A percentile compares a stretch with the other conserved stretches of the same genome.
Evolutionary conservation across 1,140 invertebrate genomes (phyloP).

Genomic region (Cydia splendana): DNA sequence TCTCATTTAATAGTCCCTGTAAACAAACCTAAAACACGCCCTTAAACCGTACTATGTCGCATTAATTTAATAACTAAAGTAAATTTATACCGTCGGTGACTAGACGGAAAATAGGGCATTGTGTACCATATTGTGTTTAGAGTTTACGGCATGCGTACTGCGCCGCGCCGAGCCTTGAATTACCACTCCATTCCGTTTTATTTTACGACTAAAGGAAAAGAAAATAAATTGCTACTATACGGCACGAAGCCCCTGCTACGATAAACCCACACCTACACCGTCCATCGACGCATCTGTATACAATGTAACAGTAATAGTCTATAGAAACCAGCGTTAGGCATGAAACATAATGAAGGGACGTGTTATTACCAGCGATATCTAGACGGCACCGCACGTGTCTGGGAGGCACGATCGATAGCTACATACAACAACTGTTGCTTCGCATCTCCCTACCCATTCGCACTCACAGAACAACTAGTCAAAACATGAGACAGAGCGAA

Average conservation of each 20-base stretch:
- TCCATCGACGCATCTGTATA: slow-evolving; percentile 6
- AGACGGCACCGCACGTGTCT: slow-evolving; percentile 66
- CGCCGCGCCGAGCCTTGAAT: slow-evolving; percentile 26
- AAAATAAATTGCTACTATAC: slow-evolving; percentile 51
- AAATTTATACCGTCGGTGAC: neutral
- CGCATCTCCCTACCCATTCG: slow-evolving; percentile 50
- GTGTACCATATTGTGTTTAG: slow-evolving; percentile 1
- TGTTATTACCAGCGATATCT: slow-evolving; percentile 40
- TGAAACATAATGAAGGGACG: slow-evolving; percentile 34
- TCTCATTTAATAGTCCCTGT: neutral
- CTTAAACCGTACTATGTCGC: neutral
- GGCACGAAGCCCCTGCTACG: slow-evolving; percentile 29
- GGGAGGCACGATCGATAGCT: slow-evolving; percentile 59
- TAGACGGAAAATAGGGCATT: too few species aligned
- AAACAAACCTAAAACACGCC: neutral
- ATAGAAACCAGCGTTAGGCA: slow-evolving; percentile 40
- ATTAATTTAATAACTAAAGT: neutral
- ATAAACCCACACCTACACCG: neutral
- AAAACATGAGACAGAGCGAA: slow-evolving; percentile 49
- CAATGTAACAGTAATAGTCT: neutral
- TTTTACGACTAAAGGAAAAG: slow-evolving; percentile 52
- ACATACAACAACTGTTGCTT: slow-evolving; percentile 75
- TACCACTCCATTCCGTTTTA: slow-evolving; percentile 47
- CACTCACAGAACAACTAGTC: slow-evolving; percentile 34
- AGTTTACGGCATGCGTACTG: slow-evolving; percentile 25